phyloP scores from a whole-genome alignment of 2,888 invertebrate species.

The Ephialtes manifestator region DNA sequence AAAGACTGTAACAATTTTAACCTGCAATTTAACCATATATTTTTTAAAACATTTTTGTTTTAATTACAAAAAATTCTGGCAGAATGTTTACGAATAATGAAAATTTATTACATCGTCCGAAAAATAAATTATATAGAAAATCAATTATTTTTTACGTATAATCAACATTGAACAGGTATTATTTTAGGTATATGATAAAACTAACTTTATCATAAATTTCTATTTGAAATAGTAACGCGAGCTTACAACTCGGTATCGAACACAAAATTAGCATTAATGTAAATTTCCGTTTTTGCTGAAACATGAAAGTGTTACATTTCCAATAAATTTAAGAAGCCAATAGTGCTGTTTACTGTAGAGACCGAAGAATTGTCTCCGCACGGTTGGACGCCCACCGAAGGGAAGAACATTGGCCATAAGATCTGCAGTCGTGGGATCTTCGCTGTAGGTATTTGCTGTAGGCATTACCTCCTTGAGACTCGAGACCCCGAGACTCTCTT shows the following conservation, averaged over 20 bases:
- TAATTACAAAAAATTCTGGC: no score
- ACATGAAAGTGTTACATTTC: background rate
- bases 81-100: no score
- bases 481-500: conserved; percentile 46
- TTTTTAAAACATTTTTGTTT: no score
- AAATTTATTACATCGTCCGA: no score
- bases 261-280: conserved; percentile 1
- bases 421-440: conserved; percentile 58
- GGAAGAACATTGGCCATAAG: conserved; percentile 57
- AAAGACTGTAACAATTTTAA: no score
- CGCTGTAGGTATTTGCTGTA: conserved; percentile 65
- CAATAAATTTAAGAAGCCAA: conserved; percentile 3
- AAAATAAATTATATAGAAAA: no score
- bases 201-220: no score
- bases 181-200: no score
- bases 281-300: background rate
- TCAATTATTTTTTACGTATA: no score
- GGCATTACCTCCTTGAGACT: conserved; percentile 66
- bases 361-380: background rate
- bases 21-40: no score
- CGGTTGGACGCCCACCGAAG: conserved; percentile 17
- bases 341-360: background rate
- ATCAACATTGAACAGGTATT: no score
- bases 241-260: background rate
- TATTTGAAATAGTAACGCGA: no score